A percentile compares a stretch with the other conserved stretches of the same genome.
phyloP scores from a whole-genome alignment of 2,113 vertebrate genomes.

The Chlorodrepanis virens region DNA sequence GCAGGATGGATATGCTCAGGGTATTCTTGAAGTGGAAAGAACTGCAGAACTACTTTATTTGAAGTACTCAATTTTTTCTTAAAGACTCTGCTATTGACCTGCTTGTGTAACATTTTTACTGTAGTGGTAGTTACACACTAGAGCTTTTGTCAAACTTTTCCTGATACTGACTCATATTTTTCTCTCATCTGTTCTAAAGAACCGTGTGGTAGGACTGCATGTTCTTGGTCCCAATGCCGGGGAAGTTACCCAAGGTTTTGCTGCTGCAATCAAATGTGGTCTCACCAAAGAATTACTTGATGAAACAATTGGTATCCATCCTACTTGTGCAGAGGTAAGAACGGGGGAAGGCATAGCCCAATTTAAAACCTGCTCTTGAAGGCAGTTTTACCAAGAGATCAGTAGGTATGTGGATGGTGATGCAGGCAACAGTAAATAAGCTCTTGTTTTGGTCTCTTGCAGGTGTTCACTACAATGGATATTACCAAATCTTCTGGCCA shows the following conservation, averaged over 20 bases:
- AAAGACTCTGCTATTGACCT: background rate
- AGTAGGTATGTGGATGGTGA: background rate
- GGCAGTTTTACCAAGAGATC: background rate
- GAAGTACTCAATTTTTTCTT: background rate
- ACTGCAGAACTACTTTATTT: background rate
- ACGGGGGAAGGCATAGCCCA: background rate
- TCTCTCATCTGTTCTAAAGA: constrained; percentile 60
- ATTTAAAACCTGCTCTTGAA: background rate
- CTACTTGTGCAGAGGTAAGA: constrained; percentile 92
- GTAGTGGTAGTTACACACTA: background rate
- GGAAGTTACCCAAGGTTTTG: constrained; percentile 94
- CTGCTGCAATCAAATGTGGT: constrained; percentile 92
- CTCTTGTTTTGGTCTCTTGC: constrained; percentile 8
- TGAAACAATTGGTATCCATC: constrained; percentile 92
- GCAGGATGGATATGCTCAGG: background rate
- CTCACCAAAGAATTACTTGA: constrained; percentile 89
- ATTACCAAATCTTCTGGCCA: constrained; percentile 88
- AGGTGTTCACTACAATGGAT: constrained; percentile 92
- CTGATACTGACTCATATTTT: background rate
- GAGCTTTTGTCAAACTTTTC: background rate
- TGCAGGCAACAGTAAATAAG: background rate
- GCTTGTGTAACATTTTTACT: background rate
- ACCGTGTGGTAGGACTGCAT: constrained; percentile 92
- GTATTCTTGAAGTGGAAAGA: background rate
- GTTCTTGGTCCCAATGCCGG: constrained; percentile 94